Evolutionary conservation across 2,797 vertebrate species (phyloP), one percentile per base, ranked within the genome.

Genomic region (Malurus splendens): DNA sequence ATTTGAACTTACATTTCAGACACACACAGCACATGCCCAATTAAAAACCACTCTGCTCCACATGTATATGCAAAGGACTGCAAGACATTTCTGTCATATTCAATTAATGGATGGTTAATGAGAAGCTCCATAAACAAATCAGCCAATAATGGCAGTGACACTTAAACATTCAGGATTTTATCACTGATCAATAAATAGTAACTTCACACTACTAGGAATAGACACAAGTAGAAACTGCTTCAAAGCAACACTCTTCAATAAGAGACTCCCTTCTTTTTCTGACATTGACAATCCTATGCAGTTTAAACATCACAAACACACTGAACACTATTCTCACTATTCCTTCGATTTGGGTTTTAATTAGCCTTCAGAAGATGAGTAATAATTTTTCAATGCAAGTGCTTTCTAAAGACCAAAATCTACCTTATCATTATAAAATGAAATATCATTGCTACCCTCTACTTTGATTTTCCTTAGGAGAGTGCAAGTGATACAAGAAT

Each of bases 401-500:
- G 24, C 36, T 82, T 82, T 77, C 54, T 77, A 82, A 91, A 93
- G 68, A 72, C 19, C 41, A 87, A 90, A 80, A 71, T 48, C 90
- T 80, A 89, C 47, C 62, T 87, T 82, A 66, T 30, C 54, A 57
- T 66, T 77, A 88, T 33, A 70, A 91, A 92, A 75, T 30, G 12
- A 82, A 80, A 38, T 77, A 82, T 36, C 41, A 54, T 50, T 87
- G 59, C 22, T 56, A 85, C n/a, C 22, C 27, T 77, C 39, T 80
- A 57, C 38, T 92, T 68, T 28, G 30, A 75, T 56, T 90, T 81
- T 89, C 48, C 56, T 89, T 81, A 83, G 47, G 42, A 81, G 17
- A 81, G 27, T 27, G 19, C 38, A 87, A 71, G 36, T 57, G 54
- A 86, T 55, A 79, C 18, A 86, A 72, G 82, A 91, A 90, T 41